Evolutionary conservation across 23 tunicate species (phyloP).

Genomic region (Clavelina lepadiformis): DNA sequence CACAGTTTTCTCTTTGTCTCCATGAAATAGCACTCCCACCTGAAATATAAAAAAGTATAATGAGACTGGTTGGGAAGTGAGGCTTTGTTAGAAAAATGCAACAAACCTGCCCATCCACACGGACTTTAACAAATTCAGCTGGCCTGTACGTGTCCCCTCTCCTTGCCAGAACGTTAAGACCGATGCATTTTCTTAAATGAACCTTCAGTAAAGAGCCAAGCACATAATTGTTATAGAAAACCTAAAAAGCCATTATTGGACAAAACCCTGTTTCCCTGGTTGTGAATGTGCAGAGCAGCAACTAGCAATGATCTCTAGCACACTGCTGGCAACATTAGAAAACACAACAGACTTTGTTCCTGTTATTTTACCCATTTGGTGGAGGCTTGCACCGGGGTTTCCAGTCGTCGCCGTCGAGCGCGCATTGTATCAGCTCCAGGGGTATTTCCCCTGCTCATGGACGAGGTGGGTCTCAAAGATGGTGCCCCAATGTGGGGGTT

Average conservation of each 20-base stretch:
- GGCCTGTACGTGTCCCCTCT: conserved; percentile 94
- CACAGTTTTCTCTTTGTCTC: conserved; percentile 87
- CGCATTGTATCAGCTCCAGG: conserved; percentile 13
- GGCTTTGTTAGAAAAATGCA: not conserved
- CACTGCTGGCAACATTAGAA: no score
- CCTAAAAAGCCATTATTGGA: no score
- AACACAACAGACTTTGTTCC: no score
- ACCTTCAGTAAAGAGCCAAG: conserved; percentile 17
- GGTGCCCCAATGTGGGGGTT: conserved; percentile 13
- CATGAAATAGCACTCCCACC: conserved; percentile 84
- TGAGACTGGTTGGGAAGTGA: not conserved
- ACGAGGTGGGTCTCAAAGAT: conserved; percentile 48
- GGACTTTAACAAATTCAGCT: conserved; percentile 73
- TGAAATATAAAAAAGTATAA: conserved; percentile 11
- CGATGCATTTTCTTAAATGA: conserved; percentile 76
- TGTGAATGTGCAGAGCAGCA: not conserved
- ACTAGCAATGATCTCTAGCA: no score
- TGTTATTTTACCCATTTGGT: no score
- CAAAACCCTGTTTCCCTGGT: not conserved
- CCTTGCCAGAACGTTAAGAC: conserved; percentile 81
- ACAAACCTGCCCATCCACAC: conserved; percentile 85
- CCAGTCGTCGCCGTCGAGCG: conserved; percentile 25
- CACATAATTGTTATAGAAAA: no score
- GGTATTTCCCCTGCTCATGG: conserved; percentile 39
- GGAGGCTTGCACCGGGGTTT: conserved; percentile 38